Conservation (phyloP, 2,113 vertebrate species). For the Ondatra zibethicus region DNA sequence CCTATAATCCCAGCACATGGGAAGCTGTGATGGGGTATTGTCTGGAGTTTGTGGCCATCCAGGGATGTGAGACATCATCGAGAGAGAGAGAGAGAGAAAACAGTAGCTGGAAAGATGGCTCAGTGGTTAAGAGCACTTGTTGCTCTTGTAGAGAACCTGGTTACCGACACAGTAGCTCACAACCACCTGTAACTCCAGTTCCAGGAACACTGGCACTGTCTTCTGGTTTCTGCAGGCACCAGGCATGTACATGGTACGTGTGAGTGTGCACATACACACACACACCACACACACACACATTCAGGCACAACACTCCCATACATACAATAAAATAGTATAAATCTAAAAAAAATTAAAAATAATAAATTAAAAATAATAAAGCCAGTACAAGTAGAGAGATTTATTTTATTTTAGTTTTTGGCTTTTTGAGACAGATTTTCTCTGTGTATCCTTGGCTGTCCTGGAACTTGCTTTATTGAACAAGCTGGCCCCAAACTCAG, state of each 20-base stretch:
- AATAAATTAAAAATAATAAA: too few relatives aligned
- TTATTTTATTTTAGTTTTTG: not conserved
- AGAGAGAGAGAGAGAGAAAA: not conserved
- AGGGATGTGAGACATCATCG: not conserved
- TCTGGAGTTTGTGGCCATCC: not conserved
- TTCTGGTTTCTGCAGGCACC: not conserved
- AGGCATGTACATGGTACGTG: not conserved
- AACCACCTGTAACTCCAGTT: not conserved
- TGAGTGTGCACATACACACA: too few relatives aligned
- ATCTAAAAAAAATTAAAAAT: not conserved
- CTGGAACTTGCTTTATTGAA: not conserved
- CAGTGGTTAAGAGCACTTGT: not conserved
- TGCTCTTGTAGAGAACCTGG: not conserved
- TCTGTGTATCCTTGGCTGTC: not conserved
- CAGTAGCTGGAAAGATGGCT: not conserved
- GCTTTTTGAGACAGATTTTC: not conserved
- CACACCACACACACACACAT: too few relatives aligned
- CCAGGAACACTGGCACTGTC: not conserved
- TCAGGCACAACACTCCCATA: not conserved
- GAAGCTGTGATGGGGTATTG: not conserved
- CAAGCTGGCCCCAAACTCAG: not conserved
- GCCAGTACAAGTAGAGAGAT: not conserved
- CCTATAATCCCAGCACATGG: not conserved
- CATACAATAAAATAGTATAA: not conserved
- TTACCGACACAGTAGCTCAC: not conserved